A percentile compares a stretch with the other conserved stretches of the same genome.
Conservation (phyloP, 2,797 vertebrate species). For the Harpagifer antarcticus region DNA sequence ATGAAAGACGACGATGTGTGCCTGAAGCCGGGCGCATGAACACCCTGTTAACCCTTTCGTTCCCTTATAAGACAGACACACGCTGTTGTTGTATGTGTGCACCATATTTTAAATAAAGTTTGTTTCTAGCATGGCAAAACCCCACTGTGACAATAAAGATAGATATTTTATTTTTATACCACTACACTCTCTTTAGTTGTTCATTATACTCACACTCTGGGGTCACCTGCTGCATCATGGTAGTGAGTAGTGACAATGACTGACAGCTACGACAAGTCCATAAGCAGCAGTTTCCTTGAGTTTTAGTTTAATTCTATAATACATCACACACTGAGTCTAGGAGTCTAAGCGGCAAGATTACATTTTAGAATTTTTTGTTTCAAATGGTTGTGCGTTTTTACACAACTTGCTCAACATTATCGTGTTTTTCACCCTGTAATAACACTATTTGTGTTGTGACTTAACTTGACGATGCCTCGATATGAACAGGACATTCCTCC, state of each 20-base stretch:
- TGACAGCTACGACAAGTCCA: too few relatives aligned
- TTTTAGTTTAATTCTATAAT: too few relatives aligned
- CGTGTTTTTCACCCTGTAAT: not conserved
- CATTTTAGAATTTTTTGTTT: too few relatives aligned
- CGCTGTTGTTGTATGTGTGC: slow-evolving; percentile 47
- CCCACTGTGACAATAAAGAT: slow-evolving; percentile 58
- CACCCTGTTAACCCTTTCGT: slow-evolving; percentile 45
- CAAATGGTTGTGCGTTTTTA: too few relatives aligned
- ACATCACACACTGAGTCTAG: too few relatives aligned
- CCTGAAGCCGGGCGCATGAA: slow-evolving; percentile 55
- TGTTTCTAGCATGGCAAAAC: slow-evolving; percentile 41
- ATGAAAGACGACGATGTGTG: slow-evolving; percentile 70
- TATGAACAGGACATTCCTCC: slow-evolving; percentile 51
- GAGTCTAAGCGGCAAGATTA: too few relatives aligned
- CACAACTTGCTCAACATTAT: too few relatives aligned
- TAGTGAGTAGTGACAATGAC: too few relatives aligned
- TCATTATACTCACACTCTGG: slow-evolving; percentile 18
- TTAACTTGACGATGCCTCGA: slow-evolving; percentile 7
- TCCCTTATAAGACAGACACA: slow-evolving; percentile 48
- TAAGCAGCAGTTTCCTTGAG: too few relatives aligned
- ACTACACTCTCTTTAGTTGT: slow-evolving; percentile 37
- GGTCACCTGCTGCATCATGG: too few relatives aligned
- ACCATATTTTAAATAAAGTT: slow-evolving; percentile 69
- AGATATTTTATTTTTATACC: slow-evolving; percentile 62
- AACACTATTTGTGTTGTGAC: slow-evolving; percentile 26